phyloP scores from a whole-genome alignment of 2,797 vertebrate genomes.

The Sebastes minor region DNA sequence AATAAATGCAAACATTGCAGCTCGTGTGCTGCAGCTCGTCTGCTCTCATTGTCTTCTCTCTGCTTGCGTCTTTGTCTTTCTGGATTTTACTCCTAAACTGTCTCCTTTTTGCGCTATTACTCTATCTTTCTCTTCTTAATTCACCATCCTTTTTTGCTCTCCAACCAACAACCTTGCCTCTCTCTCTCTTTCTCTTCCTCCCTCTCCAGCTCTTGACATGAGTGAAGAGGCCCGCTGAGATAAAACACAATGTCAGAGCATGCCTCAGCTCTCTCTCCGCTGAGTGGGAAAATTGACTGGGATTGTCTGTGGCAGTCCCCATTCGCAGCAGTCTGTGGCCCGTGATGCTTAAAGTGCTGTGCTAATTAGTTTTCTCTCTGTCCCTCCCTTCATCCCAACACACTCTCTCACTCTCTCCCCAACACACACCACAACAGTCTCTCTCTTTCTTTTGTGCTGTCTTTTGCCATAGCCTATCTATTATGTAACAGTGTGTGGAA shows the following conservation, averaged over 20 bases:
- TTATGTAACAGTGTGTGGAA: conserved; percentile 62
- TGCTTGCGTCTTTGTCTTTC: conserved; percentile 5
- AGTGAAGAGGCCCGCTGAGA: conserved; percentile 70
- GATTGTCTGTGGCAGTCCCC: conserved; percentile 78
- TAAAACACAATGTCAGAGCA: conserved; percentile 76
- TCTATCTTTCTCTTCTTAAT: conserved; percentile 24
- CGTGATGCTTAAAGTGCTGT: conserved; percentile 77
- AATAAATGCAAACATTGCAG: background rate
- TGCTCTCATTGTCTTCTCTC: background rate
- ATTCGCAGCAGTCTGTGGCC: conserved; percentile 73
- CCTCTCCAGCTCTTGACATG: conserved; percentile 57
- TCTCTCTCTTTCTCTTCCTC: background rate
- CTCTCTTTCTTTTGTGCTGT: conserved; percentile 46
- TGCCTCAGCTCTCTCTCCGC: conserved; percentile 74
- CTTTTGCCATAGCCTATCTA: conserved; percentile 43
- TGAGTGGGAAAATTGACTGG: conserved; percentile 79
- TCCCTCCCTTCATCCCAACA: conserved; percentile 39
- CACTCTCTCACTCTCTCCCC: background rate
- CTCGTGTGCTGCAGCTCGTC: background rate
- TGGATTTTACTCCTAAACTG: conserved; percentile 13
- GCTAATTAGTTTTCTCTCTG: conserved; percentile 76
- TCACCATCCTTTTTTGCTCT: conserved; percentile 6
- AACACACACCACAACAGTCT: conserved; percentile 22
- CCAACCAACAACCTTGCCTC: conserved; percentile 31
- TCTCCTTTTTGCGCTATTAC: background rate